Evolutionary conservation across 2,113 vertebrate genomes (phyloP), one percentile per base, ranked within the genome.

Genomic region (Centropus unirufus): DNA sequence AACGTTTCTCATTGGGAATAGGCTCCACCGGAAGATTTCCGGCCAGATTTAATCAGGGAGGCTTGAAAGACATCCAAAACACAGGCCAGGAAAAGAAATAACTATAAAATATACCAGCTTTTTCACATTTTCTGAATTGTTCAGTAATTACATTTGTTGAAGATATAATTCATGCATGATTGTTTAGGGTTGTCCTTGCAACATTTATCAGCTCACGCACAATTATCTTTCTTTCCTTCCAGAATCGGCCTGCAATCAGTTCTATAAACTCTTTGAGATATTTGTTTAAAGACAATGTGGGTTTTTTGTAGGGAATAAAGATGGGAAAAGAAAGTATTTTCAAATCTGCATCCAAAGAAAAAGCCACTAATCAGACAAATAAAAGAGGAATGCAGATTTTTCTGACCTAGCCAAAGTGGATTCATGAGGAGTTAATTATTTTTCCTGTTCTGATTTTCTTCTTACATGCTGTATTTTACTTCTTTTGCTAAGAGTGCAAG

Each of bases 141-240:
- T 94, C 3, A 0, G 47, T 95, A 95, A 97, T 97, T 96, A 93
- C 92, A 83, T 95, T 95, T 96, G 95, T 87, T 93, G 80, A 89
- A 97, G 87, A 94, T 74, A 69, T 61, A 95, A 96, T 96, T 92
- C 93, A 95, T 90, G 87, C 80, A 36, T 44, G 59, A 90, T 77
- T 96, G 89, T 97, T 96, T 95, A 94, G 74, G 90, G 89, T 90
- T 93, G 84, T 95, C 89, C 92, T 93, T 93, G 85, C 32, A 94
- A 90, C 86, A 64, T 94, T 88, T 92, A 87, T 95, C 42, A 8
- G 79, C 85, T 92, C 72, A 68, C 0, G 1, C 62, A 64, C 55
- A 87, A 92, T 95, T 94, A 91, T 91, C 82, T 69, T 76, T 58
- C 90, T 83, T 86, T 79, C 82, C 74, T 93, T 93, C 32, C 73